Conservation (phyloP, 2,797 vertebrate genomes). For the Chrosomus eos region DNA sequence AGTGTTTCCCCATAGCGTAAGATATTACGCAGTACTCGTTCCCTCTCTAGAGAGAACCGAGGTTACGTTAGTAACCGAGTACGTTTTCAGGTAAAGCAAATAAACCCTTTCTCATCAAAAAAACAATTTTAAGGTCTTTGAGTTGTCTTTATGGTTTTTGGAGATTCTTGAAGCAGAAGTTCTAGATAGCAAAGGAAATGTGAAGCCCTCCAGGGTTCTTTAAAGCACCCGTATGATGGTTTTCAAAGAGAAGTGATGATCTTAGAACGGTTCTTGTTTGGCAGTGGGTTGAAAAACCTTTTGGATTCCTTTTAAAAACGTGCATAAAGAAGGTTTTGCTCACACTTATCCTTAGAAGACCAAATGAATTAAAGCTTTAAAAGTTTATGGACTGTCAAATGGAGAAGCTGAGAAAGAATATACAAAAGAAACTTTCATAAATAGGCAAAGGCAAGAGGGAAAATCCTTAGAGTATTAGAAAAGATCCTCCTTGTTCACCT, state of each 20-base stretch:
- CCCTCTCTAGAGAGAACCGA: too few species aligned
- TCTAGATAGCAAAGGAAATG: constrained; percentile 4
- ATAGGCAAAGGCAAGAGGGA: neutral
- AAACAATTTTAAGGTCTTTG: neutral
- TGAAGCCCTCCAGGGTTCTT: neutral
- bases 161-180: neutral
- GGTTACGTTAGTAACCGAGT: too few species aligned
- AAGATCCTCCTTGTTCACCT: constrained; percentile 51
- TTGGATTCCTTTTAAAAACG: neutral
- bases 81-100: neutral
- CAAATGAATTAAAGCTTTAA: neutral
- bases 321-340: neutral
- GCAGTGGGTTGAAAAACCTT: neutral
- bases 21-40: too few species aligned
- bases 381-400: constrained; percentile 15
- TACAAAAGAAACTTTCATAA: constrained; percentile 28
- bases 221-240: neutral
- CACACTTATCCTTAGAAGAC: constrained; percentile 6
- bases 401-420: neutral
- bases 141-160: constrained; percentile 8
- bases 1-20: too few species aligned
- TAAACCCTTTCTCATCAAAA: neutral
- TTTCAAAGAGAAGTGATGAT: neutral
- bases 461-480: constrained; percentile 13
- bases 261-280: constrained; percentile 2